Conservation (phyloP, 2,113 vertebrate genomes). For the Hirundichthys speculiger region DNA sequence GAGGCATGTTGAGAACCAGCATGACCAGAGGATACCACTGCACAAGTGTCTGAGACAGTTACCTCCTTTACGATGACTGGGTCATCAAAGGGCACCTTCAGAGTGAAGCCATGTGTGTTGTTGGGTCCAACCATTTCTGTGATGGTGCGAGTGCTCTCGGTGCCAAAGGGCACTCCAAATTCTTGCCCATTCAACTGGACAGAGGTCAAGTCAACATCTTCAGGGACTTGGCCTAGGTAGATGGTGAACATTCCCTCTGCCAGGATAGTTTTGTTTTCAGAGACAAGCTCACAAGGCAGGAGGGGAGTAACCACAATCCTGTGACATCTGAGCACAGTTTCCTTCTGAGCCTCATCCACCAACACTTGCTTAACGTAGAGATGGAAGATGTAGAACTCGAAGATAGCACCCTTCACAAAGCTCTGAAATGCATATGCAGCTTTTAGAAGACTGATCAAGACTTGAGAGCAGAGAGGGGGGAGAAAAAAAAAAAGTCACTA, state of each 20-base stretch:
- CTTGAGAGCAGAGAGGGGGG: too few species aligned
- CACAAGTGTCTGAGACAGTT: not conserved
- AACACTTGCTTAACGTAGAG: conserved; percentile 64
- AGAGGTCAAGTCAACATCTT: conserved; percentile 50
- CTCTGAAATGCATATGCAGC: conserved; percentile 46
- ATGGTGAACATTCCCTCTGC: conserved; percentile 46
- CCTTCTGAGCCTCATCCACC: conserved; percentile 5
- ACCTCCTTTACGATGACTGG: conserved; percentile 46
- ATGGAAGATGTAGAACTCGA: conserved; percentile 55
- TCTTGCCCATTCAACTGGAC: conserved; percentile 56
- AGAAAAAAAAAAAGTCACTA: not conserved
- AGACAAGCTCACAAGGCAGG: conserved; percentile 17
- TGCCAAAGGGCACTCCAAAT: not conserved
- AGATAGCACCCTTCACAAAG: conserved; percentile 26
- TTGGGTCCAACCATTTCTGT: conserved; percentile 24
- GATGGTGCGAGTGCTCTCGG: conserved; percentile 7
- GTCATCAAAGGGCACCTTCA: conserved; percentile 64
- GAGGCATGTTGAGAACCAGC: not conserved
- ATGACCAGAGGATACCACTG: too few species aligned
- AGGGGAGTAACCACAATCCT: conserved; percentile 50
- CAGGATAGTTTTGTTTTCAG: conserved; percentile 35
- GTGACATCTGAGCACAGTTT: conserved; percentile 41
- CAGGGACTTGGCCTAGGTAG: conserved; percentile 63
- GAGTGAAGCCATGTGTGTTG: conserved; percentile 49
- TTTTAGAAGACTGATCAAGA: too few species aligned